Evolutionary conservation across 2,888 invertebrate species (phyloP).

Genomic region (Noctua comes): DNA sequence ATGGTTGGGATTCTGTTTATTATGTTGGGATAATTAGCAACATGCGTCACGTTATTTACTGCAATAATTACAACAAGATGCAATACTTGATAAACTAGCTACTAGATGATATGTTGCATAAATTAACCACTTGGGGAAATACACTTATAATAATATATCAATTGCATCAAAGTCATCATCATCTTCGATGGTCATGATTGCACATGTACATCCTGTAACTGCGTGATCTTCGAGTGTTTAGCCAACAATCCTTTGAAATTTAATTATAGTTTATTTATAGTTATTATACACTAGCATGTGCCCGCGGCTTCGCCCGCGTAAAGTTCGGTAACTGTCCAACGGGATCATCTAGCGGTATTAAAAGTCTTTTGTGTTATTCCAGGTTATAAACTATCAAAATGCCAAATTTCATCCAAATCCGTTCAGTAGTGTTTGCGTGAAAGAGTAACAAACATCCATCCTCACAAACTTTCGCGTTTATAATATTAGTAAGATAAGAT

Average conservation of each 20-base stretch:
- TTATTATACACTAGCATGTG: too few relatives aligned
- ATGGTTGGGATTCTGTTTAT: not conserved
- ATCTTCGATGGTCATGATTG: not conserved
- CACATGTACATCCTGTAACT: not conserved
- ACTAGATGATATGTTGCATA: slow-evolving; percentile 11
- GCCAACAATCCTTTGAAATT: slow-evolving; percentile 14
- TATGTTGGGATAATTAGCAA: not conserved
- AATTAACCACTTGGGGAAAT: slow-evolving; percentile 16
- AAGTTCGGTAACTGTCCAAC: too few relatives aligned
- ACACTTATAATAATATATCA: not conserved
- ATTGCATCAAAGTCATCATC: not conserved
- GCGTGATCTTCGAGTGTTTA: not conserved
- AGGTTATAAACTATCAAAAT: too few relatives aligned
- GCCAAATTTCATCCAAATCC: too few relatives aligned
- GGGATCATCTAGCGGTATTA: too few relatives aligned
- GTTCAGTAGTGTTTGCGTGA: too few relatives aligned
- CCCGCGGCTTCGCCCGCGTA: too few relatives aligned
- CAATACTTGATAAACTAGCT: slow-evolving; percentile 1
- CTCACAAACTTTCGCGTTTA: too few relatives aligned
- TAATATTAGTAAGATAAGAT: too few relatives aligned
- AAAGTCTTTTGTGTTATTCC: too few relatives aligned
- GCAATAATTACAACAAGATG: not conserved
- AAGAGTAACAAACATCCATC: too few relatives aligned
- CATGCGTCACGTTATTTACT: not conserved
- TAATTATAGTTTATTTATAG: too few relatives aligned